Percentiles rank a stretch among this genome's conserved stretches.
These are phyloP conservation scores for Eudemis profundana DNA, from an alignment of 2,888 invertebrate genomes.

Conservation along the genomic window DNA sequence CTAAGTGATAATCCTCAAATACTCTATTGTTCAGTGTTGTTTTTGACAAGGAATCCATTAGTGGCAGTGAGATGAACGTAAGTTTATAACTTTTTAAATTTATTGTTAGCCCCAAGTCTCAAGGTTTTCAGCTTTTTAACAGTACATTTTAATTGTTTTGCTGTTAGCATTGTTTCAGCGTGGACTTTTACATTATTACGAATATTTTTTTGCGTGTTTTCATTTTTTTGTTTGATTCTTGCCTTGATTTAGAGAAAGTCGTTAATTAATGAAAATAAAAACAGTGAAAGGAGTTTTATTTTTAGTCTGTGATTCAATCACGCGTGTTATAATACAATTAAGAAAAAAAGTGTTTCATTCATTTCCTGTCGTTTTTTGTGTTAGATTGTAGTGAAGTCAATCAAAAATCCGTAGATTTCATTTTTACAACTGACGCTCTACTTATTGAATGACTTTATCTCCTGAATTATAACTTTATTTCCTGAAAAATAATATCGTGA, in stretches of 20 bases:
- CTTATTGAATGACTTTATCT: too few relatives aligned
- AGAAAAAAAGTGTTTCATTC: slow-evolving; percentile 11
- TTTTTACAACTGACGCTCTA: neutral
- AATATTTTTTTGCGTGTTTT: slow-evolving; percentile 5
- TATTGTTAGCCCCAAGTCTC: too few relatives aligned
- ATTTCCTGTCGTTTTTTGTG: slow-evolving; percentile 2
- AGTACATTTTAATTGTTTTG: neutral
- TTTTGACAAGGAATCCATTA: slow-evolving; percentile 5
- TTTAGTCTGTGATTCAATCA: slow-evolving; percentile 30
- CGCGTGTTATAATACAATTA: slow-evolving; percentile 24
- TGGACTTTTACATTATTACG: neutral
- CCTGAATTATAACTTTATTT: too few relatives aligned
- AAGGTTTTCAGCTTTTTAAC: slow-evolving; percentile 29
- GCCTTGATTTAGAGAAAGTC: slow-evolving; percentile 23
- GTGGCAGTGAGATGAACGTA: slow-evolving; percentile 34
- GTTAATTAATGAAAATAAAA: slow-evolving; percentile 21
- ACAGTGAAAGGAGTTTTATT: slow-evolving; percentile 35
- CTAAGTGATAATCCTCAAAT: slow-evolving; percentile 21
- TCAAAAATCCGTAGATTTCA: neutral
- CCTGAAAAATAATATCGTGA: too few relatives aligned
- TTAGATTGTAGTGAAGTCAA: neutral
- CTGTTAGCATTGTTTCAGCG: slow-evolving; percentile 13
- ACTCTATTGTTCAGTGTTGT: slow-evolving; percentile 26
- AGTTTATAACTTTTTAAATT: slow-evolving; percentile 14
- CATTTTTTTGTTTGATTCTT: neutral